Conservation (phyloP, 2,797 vertebrate species). For the Hoplostethus mediterraneus region DNA sequence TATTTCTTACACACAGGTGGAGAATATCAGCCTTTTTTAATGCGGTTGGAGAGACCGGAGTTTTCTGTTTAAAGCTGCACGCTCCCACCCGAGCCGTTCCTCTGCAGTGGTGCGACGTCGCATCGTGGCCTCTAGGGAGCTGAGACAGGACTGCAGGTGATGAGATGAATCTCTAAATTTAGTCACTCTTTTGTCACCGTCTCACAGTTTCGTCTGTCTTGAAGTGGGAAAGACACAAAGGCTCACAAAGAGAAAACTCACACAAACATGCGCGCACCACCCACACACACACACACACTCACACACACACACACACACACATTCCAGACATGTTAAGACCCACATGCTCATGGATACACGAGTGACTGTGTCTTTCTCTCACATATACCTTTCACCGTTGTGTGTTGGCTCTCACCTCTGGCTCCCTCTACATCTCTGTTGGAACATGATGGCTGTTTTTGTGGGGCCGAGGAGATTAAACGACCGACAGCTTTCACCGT, state of each 20-base stretch:
- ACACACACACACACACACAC: neutral
- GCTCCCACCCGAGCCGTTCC: neutral
- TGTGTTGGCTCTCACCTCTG: conserved; percentile 3
- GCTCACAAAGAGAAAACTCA: conserved; percentile 7
- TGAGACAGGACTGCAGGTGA: conserved; percentile 34
- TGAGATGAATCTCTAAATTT: conserved; percentile 52
- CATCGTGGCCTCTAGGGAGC: conserved; percentile 38
- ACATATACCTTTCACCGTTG: conserved; percentile 3
- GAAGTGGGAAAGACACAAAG: conserved; percentile 20
- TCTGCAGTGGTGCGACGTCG: neutral
- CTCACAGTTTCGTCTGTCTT: conserved; percentile 15
- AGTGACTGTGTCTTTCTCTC: conserved; percentile 5
- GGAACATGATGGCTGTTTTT: conserved; percentile 39
- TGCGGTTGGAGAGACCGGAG: conserved; percentile 7
- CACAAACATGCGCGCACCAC: neutral
- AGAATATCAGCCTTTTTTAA: neutral
- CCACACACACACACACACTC: no score
- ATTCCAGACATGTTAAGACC: neutral
- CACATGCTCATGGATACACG: conserved; percentile 10
- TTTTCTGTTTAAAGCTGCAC: conserved; percentile 18
- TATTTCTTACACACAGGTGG: conserved; percentile 11
- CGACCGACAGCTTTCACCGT: conserved; percentile 38
- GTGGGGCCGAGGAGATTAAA: conserved; percentile 48
- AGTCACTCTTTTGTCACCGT: conserved; percentile 47
- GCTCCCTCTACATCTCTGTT: conserved; percentile 46